Percentiles rank a stretch among this genome's conserved stretches.
These are phyloP conservation scores for Chaenogobius annularis DNA, from an alignment of 2,113 vertebrate species.

Conservation along the genomic window DNA sequence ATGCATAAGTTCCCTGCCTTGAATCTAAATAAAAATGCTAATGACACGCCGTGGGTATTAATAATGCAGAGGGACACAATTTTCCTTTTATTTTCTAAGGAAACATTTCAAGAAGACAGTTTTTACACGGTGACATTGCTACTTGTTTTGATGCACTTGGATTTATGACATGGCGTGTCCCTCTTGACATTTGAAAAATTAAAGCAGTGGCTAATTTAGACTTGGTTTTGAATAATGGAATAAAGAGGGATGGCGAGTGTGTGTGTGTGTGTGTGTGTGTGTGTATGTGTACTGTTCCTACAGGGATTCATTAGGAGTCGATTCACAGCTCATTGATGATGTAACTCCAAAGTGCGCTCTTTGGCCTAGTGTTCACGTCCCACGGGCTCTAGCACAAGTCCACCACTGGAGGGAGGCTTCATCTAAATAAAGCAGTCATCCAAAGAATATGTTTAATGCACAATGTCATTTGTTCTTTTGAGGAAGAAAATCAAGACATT, in stretches of 20 bases:
- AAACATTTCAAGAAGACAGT: conserved; percentile 50
- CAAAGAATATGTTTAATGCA: conserved; percentile 13
- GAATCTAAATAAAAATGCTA: conserved; percentile 70
- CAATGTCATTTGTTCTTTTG: neutral
- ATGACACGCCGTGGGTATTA: conserved; percentile 59
- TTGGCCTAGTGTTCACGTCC: conserved; percentile 38
- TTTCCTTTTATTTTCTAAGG: conserved; percentile 53
- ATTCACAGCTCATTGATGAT: conserved; percentile 50
- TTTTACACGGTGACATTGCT: conserved; percentile 28
- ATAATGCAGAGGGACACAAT: conserved; percentile 44
- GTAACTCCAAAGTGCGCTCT: conserved; percentile 39
- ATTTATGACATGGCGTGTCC: conserved; percentile 30
- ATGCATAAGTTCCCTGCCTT: conserved; percentile 64
- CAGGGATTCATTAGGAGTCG: conserved; percentile 48
- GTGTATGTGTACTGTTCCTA: conserved; percentile 24
- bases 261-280: conserved; percentile 33
- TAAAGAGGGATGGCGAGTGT: conserved; percentile 29
- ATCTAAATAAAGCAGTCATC: conserved; percentile 1
- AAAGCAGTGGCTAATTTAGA: conserved; percentile 37
- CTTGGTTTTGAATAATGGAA: conserved; percentile 39
- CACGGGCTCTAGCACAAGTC: conserved; percentile 30
- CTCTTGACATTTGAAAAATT: conserved; percentile 49
- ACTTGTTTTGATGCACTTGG: conserved; percentile 45
- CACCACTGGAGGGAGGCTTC: conserved; percentile 18
- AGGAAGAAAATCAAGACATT: neutral